Conservation (phyloP, 2,797 vertebrate species). For the Ptychadena robeensis region DNA sequence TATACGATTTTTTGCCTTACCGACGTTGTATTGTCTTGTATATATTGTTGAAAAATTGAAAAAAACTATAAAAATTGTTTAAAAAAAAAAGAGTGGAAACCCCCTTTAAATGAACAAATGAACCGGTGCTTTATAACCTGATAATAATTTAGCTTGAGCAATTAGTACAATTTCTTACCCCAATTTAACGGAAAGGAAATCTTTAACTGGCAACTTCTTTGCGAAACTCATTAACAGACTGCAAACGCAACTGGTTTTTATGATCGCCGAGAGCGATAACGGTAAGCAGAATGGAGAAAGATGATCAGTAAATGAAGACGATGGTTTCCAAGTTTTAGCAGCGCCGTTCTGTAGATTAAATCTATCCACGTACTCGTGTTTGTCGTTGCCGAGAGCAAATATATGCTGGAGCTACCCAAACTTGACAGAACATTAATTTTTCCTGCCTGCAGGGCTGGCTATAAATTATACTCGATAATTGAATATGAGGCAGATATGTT, state of each 20-base stretch:
- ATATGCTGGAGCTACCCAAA: not conserved
- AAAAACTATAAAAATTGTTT: too few relatives aligned
- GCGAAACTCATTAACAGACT: constrained; percentile 25
- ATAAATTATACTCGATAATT: not conserved
- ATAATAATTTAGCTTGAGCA: not conserved
- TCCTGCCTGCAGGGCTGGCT: not conserved
- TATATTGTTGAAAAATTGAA: too few relatives aligned
- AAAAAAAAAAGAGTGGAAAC: not conserved
- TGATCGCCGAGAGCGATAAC: constrained; percentile 6
- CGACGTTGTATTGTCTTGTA: too few relatives aligned
- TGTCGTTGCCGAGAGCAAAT: constrained; percentile 6
- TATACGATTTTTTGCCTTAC: too few relatives aligned
- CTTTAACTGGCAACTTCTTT: not conserved
- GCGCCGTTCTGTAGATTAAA: not conserved
- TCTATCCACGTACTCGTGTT: constrained; percentile 18
- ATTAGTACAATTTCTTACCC: not conserved
- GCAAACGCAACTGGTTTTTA: constrained; percentile 14
- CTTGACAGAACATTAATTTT: constrained; percentile 34
- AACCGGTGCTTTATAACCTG: not conserved
- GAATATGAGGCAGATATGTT: not conserved
- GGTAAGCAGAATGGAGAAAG: not conserved
- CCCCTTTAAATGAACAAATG: not conserved
- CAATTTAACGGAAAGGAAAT: not conserved
- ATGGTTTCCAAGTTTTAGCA: not conserved
- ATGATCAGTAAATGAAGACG: not conserved